Conservation (phyloP, 2,113 vertebrate species). For the Elephantulus edwardii region DNA sequence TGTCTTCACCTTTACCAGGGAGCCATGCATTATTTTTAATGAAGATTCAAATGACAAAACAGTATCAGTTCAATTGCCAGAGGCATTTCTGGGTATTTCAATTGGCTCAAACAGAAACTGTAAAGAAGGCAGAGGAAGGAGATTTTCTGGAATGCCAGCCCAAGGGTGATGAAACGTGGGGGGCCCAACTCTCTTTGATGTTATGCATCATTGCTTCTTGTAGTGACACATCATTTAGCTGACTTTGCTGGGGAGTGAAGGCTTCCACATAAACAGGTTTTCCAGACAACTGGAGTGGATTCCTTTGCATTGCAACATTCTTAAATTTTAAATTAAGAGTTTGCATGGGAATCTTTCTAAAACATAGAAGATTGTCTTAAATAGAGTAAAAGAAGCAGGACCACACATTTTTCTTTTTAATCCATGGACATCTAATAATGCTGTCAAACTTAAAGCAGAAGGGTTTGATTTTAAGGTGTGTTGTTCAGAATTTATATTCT, state of each 20-base stretch:
- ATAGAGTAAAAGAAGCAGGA: slow-evolving; percentile 31
- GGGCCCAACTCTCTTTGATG: slow-evolving; percentile 11
- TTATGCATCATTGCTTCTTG: background rate
- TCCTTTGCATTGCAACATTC: background rate
- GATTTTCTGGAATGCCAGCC: slow-evolving; percentile 4
- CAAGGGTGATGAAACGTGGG: background rate
- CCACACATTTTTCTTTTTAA: slow-evolving; percentile 31
- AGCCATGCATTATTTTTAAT: slow-evolving; percentile 61
- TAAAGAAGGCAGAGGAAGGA: slow-evolving; percentile 13
- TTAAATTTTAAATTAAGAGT: background rate
- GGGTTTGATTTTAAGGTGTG: background rate
- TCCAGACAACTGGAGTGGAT: slow-evolving; percentile 14
- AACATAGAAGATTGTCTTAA: slow-evolving; percentile 41
- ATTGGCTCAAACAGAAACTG: slow-evolving; percentile 3
- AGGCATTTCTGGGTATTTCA: slow-evolving; percentile 8
- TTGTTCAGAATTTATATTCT: slow-evolving; percentile 48
- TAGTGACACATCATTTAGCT: slow-evolving; percentile 11
- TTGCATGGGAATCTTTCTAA: slow-evolving; percentile 46
- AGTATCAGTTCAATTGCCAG: slow-evolving; percentile 29
- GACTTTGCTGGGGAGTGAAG: slow-evolving; percentile 11
- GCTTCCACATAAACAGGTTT: slow-evolving; percentile 8
- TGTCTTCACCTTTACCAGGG: slow-evolving; percentile 58
- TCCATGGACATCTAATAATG: background rate
- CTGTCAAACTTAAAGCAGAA: background rate
- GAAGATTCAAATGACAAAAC: slow-evolving; percentile 64